Evolutionary conservation across 1,140 invertebrate genomes (phyloP), one percentile per base, ranked within the genome.

Genomic region (Pomacea maculata): DNA sequence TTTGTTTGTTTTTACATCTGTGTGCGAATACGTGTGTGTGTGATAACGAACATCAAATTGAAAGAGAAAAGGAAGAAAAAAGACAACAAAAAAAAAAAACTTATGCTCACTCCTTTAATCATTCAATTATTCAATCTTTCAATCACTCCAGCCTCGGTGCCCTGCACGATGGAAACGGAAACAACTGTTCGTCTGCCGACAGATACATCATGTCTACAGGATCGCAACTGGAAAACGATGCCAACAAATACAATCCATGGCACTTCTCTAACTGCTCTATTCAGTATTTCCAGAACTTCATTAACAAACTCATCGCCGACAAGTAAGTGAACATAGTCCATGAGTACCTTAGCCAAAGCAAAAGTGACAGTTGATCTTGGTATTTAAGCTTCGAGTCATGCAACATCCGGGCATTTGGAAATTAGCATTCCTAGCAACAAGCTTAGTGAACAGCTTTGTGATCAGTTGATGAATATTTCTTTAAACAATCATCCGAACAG

Each of bases 181-280:
- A 89, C 83, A 45, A 61, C 0, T 89, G 88, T 80, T 78, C 45
- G 9, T 64, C 75, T 7, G 61, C 17, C 8, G 85, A 88, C 19
- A 83, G 85, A 5, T 88, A 81, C 74, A 84, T 89, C 70, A 89
- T 89, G 88, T 84, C 88, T 0, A 73, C 83, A 2, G 76, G 79
- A 2, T 72, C 75, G 10, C 75, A 80, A 45, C 45, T 63, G 1
- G 25, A 70, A 14, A 81, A 68, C 19, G 74, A 75, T 0, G 72
- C 76, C 15, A 87, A 84, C 63, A 54, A 80, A 21, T n/a, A 63
- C 25, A 83, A 89, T 78, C 86, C 86, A 0, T 89, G 85, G 86
- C 77, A 64, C 12, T 89, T 89, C 73, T 89, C 88, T 9, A 4
- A 71, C 0, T 89, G 88, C 79, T 87, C 87, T 17, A 75, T 82